phyloP scores from a whole-genome alignment of 2,797 vertebrate species.

The Argya squamiceps region DNA sequence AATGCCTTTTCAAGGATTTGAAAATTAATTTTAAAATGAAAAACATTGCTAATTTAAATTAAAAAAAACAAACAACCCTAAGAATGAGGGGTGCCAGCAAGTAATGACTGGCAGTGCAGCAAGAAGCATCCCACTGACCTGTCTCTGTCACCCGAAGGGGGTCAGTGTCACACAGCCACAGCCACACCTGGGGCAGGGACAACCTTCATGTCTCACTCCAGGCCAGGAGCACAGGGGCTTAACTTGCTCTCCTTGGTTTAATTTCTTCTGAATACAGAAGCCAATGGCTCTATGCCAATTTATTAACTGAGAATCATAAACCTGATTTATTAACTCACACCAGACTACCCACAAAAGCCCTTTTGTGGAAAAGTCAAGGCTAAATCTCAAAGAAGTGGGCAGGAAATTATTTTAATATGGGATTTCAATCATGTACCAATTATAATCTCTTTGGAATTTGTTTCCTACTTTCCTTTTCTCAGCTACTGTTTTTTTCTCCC shows the following conservation, averaged over 20 bases:
- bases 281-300: not conserved
- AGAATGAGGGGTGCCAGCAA: not conserved
- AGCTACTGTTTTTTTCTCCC: not conserved
- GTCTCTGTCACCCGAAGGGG: rapidly evolving
- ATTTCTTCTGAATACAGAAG: conserved; percentile 4
- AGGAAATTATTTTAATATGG: conserved; percentile 57
- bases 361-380: conserved; percentile 1
- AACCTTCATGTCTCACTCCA: not conserved
- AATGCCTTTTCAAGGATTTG: not conserved
- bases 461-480: not conserved
- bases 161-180: not conserved
- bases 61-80: not conserved
- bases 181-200: not conserved
- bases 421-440: conserved; percentile 43
- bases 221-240: not conserved
- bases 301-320: conserved; percentile 42
- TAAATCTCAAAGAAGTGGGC: not conserved
- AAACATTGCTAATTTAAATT: not conserved
- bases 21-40: not conserved
- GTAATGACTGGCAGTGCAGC: not conserved
- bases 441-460: conserved; percentile 38
- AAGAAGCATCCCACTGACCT: not conserved
- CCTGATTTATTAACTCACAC: conserved; percentile 39
- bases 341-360: not conserved
- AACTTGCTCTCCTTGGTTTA: not conserved